These are phyloP conservation scores for Coptodon rendalli DNA, from an alignment of 2,113 vertebrate genomes.

Conservation along the genomic window DNA sequence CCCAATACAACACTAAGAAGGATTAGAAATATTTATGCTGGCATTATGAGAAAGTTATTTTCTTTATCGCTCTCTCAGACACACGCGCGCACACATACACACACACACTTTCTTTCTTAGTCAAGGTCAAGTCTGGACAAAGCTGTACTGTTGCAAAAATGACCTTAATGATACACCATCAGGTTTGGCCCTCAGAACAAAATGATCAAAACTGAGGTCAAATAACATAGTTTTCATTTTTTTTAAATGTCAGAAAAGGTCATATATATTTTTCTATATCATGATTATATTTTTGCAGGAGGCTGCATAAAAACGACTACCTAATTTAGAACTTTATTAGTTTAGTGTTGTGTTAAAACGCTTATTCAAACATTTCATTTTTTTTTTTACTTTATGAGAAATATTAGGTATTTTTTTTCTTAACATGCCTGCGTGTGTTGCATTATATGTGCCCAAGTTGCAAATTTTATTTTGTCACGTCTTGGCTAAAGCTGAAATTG, in stretches of 20 bases:
- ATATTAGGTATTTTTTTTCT: neutral
- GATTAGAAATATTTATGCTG: neutral
- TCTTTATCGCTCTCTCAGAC: neutral
- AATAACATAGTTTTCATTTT: neutral
- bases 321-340: neutral
- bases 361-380: neutral
- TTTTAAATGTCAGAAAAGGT: neutral
- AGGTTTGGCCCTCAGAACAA: neutral
- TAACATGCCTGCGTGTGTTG: neutral
- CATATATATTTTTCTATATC: neutral
- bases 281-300: neutral
- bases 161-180: neutral
- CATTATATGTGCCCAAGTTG: neutral
- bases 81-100: fast-evolving
- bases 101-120: neutral
- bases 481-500: neutral
- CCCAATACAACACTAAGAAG: neutral
- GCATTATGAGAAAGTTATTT: neutral
- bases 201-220: neutral
- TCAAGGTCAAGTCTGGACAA: slow-evolving; percentile 51
- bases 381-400: neutral
- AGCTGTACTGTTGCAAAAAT: slow-evolving; percentile 17
- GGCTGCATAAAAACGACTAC: fast-evolving
- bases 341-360: neutral
- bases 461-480: neutral